Evolutionary conservation across 2,113 vertebrate genomes (phyloP).

Genomic region (Pelmatolapia mariae): DNA sequence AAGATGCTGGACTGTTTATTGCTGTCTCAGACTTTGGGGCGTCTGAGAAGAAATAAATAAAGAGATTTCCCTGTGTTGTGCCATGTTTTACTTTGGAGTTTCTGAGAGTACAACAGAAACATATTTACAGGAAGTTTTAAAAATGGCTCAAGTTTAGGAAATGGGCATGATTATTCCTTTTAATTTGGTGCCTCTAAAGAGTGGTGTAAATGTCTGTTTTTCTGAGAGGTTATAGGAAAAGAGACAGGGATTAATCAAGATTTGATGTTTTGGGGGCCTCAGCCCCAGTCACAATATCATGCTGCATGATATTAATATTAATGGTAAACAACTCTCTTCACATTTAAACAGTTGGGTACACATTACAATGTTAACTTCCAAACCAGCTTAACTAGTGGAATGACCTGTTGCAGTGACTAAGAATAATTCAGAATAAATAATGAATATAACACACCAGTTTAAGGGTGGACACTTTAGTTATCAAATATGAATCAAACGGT

Average conservation of each 20-base stretch:
- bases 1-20: conserved; percentile 50
- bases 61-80: conserved; percentile 12
- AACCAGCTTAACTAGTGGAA: background rate
- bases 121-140: background rate
- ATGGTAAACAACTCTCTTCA: background rate
- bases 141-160: background rate
- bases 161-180: background rate
- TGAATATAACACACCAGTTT: background rate
- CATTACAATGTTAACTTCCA: background rate
- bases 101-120: background rate
- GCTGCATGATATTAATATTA: background rate
- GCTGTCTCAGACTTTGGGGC: background rate
- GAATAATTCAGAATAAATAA: background rate
- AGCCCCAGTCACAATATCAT: background rate
- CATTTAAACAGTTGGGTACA: background rate
- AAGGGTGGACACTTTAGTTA: background rate
- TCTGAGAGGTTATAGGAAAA: background rate
- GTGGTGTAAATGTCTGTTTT: background rate
- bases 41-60: conserved; percentile 38
- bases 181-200: background rate
- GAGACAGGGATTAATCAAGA: background rate
- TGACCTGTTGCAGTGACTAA: background rate
- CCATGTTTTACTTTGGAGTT: background rate
- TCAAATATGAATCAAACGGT: background rate
- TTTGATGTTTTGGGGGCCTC: background rate